A percentile compares a stretch with the other conserved stretches of the same genome.
Evolutionary conservation across 2,888 invertebrate genomes (phyloP).

Genomic region (Caenorhabditis panamensis): DNA sequence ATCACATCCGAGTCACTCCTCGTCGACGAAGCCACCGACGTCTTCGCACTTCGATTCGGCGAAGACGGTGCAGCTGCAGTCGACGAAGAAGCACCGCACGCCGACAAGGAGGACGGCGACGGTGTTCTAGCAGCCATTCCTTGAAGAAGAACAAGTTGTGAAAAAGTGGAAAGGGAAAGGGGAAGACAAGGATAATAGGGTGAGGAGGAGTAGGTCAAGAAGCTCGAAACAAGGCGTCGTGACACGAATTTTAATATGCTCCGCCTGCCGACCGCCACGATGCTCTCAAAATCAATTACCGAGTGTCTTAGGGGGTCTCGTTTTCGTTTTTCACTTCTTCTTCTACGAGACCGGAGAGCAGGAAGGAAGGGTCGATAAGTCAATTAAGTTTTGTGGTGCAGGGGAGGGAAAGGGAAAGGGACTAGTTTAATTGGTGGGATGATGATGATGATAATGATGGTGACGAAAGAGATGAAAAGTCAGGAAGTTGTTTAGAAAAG

Average conservation of each 20-base stretch:
- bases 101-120: slow-evolving; percentile 48
- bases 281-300: slow-evolving; percentile 60
- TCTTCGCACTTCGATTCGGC: slow-evolving; percentile 37
- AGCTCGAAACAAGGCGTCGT: slow-evolving; percentile 34
- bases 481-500: background rate
- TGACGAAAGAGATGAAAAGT: slow-evolving; percentile 7
- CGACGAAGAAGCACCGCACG: slow-evolving; percentile 34
- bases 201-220: slow-evolving; percentile 17
- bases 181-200: background rate
- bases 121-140: slow-evolving; percentile 48
- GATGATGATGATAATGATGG: slow-evolving; percentile 23
- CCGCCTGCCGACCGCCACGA: background rate
- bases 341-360: slow-evolving; percentile 1
- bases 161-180: background rate
- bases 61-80: slow-evolving; percentile 7
- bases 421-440: slow-evolving; percentile 27
- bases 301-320: slow-evolving; percentile 19
- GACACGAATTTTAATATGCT: slow-evolving; percentile 59
- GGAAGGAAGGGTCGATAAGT: slow-evolving; percentile 41
- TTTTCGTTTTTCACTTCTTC: slow-evolving; percentile 1
- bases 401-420: background rate
- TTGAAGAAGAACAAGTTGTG: background rate
- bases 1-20: slow-evolving; percentile 41
- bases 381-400: slow-evolving; percentile 27
- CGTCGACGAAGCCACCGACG: slow-evolving; percentile 54